phyloP scores from a whole-genome alignment of 2,888 invertebrate species.

The Labia minor region DNA sequence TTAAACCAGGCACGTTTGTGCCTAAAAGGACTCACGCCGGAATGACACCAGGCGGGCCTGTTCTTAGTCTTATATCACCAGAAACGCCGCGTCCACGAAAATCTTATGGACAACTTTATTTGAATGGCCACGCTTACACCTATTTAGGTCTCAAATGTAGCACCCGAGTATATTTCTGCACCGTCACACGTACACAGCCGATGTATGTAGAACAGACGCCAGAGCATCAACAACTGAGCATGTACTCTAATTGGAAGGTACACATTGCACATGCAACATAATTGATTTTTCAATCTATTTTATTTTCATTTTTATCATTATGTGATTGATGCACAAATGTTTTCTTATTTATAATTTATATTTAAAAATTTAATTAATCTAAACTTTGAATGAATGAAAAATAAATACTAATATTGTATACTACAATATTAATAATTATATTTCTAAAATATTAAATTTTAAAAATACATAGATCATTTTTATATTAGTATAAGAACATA shows the following conservation, averaged over 20 bases:
- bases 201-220: conserved; percentile 67
- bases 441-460: no score
- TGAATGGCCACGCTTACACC: conserved; percentile 86
- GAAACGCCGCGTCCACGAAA: conserved; percentile 85
- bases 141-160: conserved; percentile 84
- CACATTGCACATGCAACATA: conserved; percentile 28
- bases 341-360: no score
- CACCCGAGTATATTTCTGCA: conserved; percentile 84
- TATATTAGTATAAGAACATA: no score
- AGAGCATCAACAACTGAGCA: conserved; percentile 79
- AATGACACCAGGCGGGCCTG: conserved; percentile 56
- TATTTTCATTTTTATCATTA: conserved; percentile 3
- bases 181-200: conserved; percentile 85
- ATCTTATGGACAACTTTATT: conserved; percentile 75
- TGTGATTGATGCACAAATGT: conserved; percentile 13
- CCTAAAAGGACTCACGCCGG: conserved; percentile 73
- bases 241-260: conserved; percentile 94
- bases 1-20: conserved; percentile 73
- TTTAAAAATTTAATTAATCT: no score
- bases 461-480: no score
- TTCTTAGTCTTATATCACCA: conserved; percentile 74
- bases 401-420: no score
- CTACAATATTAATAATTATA: no score
- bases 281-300: conserved; percentile 14
- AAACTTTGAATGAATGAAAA: no score